Base-by-base conservation (phyloP, 1,140 invertebrate genomes). In the Cydia amplana region DNA sequence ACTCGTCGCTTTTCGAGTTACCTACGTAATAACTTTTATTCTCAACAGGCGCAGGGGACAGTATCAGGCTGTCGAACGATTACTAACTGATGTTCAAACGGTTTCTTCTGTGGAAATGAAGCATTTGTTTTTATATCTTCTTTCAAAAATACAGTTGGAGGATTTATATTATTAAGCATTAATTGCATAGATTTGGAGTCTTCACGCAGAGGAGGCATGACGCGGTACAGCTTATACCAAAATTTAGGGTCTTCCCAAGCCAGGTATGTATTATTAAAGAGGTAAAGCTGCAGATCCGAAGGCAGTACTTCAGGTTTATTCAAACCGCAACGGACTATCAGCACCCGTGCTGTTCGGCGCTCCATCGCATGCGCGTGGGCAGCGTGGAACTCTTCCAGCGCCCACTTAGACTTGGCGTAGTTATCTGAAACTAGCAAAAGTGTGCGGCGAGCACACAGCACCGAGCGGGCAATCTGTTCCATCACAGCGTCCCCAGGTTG, bases 211-310 rank as follows among this genome's bases (percentile, higher is more conserved):
- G 65, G 65, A 7, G 92, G 93, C 87, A 97, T 86, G 1, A 96
- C 96, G 79, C 96, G 97, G 36, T 94, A 93, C 16, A 98, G 87
- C 88, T 97, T 97, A 55, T 97, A 94, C 97, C 97, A 98, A 85
- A 98, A 98, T 95, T 95, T 96, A 7, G 95, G 95, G 86, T 97
- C 96, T 12, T 95, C 96, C 96, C 96, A 97, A 82, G 97, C 94
- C 0, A 98, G 94, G 82, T 98, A 98, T 0, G 97, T 98, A 84
- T 97, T 97, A 85, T 95, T 97, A 20, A 94, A 65, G 3, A 98
- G 84, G 79, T 98, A 97, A 0, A 95, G 93, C 80, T 95, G 94
- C 2, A 98, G 87, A 82, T 97, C 96, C 1, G 95, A 91, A 78
- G 97, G 96, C 67, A 98, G 85, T 64, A 95, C 91, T 95, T 94